Evolutionary conservation across 2,113 vertebrate genomes (phyloP), one percentile per base, ranked within the genome.

Genomic region (Castor canadensis): DNA sequence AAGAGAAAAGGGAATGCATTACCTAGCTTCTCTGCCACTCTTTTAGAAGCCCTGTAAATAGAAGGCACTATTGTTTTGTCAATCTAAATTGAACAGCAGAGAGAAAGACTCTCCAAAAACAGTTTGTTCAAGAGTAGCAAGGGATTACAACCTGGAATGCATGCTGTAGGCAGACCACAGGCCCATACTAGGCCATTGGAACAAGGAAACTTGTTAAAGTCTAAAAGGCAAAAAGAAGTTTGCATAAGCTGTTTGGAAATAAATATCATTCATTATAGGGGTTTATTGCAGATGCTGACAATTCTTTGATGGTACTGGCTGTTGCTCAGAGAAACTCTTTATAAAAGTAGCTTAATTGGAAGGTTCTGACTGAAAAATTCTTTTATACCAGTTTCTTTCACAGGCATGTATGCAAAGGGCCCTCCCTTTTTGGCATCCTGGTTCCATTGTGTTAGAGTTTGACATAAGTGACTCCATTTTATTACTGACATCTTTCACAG

Each of bases 11-110:
- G 30, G 49, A 32, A n/a, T 24, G 1, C 38, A 17, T 9, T 26
- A 15, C 22, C 17, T 38, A n/a, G 17, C 17, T 7, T 5, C 6
- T 17, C 1, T 45, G 35, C 30, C 9, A 2, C 22, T n/a, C 28
- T 6, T 28, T n/a, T 26, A 64, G 58, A 64, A 49, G 17, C n/a
- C 19, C 30, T 71, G 11, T 47, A 9, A 10, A 0, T 6, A 47
- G 9, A 64, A 12, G 58, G 30, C n/a, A 28, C 20, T 47, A 5
- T 38, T 67, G 16, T 60, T 38, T 69, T 58, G 6, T 60, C 30
- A 20, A 28, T 30, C 32, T 32, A 38, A 71, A 12, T 26, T 60
- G 52, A 45, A 20, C 32, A 43, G 49, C 62, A 77, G 20, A 69
- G 26, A 87, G 20, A 75, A 7, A 15, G 16, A 75, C 43, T 75